Conservation (phyloP, 2,113 vertebrate genomes). For the Tychaedon coryphoeus region DNA sequence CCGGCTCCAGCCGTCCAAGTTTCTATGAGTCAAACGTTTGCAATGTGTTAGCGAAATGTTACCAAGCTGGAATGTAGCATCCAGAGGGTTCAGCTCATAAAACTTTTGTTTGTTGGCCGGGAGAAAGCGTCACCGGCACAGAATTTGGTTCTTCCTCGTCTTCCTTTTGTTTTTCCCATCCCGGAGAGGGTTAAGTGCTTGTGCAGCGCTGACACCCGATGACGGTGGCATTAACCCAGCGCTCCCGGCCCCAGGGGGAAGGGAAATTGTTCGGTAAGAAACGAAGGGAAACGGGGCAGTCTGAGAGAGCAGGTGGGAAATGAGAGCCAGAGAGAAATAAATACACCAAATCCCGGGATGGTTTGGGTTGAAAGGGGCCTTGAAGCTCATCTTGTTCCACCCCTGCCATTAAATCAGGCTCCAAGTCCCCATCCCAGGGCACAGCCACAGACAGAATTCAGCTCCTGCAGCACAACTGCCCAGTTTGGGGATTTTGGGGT, state of each 20-base stretch:
- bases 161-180: background rate
- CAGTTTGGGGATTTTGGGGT: rapidly evolving
- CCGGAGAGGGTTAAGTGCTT: background rate
- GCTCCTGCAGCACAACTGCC: rapidly evolving
- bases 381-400: background rate
- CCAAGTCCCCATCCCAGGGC: background rate
- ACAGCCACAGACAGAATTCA: background rate
- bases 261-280: rapidly evolving
- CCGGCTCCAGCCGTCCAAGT: slow-evolving; percentile 61
- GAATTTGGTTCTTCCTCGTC: rapidly evolving
- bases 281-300: rapidly evolving
- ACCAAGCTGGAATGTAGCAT: slow-evolving; percentile 65
- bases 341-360: background rate
- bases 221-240: background rate
- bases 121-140: slow-evolving; percentile 15
- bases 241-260: rapidly evolving
- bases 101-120: slow-evolving; percentile 30
- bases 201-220: rapidly evolving
- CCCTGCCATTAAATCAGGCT: background rate
- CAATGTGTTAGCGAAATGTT: slow-evolving; percentile 73
- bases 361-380: background rate
- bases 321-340: rapidly evolving
- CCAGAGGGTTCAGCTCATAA: slow-evolving; percentile 34
- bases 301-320: background rate
- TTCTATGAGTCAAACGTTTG: slow-evolving; percentile 73